A percentile compares a stretch with the other conserved stretches of the same genome.
Conservation (phyloP, 1,140 invertebrate genomes). For the Magallana angulata region DNA sequence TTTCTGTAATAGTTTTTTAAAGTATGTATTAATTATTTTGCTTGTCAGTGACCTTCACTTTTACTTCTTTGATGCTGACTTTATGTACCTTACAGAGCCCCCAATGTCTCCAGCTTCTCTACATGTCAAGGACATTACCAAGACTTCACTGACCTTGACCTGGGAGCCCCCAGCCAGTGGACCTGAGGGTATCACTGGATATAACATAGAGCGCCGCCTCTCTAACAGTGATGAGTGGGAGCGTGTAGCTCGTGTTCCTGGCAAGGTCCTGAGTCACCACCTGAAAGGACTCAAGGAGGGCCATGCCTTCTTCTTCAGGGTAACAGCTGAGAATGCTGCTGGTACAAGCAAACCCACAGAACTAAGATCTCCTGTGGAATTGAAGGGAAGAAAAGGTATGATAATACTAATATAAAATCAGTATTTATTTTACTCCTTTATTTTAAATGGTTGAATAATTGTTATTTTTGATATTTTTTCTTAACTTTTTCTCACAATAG, state of each 20-base stretch:
- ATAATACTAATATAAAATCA: neutral
- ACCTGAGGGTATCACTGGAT: slow-evolving; percentile 72
- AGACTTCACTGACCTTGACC: slow-evolving; percentile 95
- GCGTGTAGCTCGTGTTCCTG: slow-evolving; percentile 83
- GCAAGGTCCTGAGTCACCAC: slow-evolving; percentile 65
- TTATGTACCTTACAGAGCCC: slow-evolving; percentile 54
- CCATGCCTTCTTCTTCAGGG: slow-evolving; percentile 85
- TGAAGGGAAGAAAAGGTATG: slow-evolving; percentile 73
- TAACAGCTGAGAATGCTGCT: slow-evolving; percentile 97
- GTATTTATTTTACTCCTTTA: too few species aligned
- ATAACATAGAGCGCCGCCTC: slow-evolving; percentile 85
- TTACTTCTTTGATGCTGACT: slow-evolving; percentile 13
- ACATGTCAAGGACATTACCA: slow-evolving; percentile 92
- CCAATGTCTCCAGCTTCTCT: slow-evolving; percentile 88
- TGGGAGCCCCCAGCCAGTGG: slow-evolving; percentile 86
- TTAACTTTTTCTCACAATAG: too few species aligned
- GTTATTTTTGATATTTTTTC: too few species aligned
- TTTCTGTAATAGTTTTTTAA: too few species aligned
- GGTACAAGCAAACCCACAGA: slow-evolving; percentile 91
- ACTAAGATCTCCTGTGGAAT: slow-evolving; percentile 70
- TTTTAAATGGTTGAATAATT: too few species aligned
- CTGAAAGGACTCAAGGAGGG: slow-evolving; percentile 73
- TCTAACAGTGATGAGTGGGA: slow-evolving; percentile 94
- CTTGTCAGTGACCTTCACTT: too few species aligned
- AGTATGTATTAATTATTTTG: too few species aligned